Evolutionary conservation across 2,888 invertebrate genomes (phyloP), one percentile per base, ranked within the genome.

Genomic region (Ommatoiulus sabulosus): DNA sequence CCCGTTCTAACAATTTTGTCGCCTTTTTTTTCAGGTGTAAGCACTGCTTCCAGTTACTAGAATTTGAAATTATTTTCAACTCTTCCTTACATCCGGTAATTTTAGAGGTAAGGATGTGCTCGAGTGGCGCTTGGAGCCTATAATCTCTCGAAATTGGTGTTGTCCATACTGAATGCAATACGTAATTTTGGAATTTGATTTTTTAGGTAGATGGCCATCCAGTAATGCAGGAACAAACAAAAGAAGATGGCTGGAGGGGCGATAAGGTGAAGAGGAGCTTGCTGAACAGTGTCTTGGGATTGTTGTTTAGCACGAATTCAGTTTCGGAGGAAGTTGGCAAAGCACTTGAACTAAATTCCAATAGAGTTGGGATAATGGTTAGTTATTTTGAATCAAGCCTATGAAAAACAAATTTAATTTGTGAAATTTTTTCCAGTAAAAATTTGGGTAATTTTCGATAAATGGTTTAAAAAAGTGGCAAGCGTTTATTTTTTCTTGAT

Each of bases 31-130:
- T 20, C 90, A 92, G 92, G 89, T 92, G 92, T 87, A 90, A 90
- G 63, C 90, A 91, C 48, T 92, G 92, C 90, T 92, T 92, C 90
- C 93, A 93, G 89, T 90, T 92, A 46, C 89, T 93, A 72, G 91
- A 91, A 3, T 90, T 92, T 87, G 92, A 92, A 80, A 87, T 92
- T n/a, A 90, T 92, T 86, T 91, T 92, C 89, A 92, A 92, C 89
- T 90, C 92, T 48, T 91, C 91, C 24, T 91, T 92, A 87, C 91
- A 92, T 87, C 92, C 93, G 5, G 90, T 91, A 35, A 90, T 93
- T 86, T 88, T 92, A 46, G 91, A 92, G 89, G 92, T 92, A 88
- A n/a, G 87, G 10, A 12, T 52, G 0, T 52, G 15, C 52, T 52
- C 35, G 1, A 35, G 35, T 35, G 35, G 35, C 35, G 35, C 35